Evolutionary conservation across 2,797 vertebrate species (phyloP).

Genomic region (Hydrophis major): DNA sequence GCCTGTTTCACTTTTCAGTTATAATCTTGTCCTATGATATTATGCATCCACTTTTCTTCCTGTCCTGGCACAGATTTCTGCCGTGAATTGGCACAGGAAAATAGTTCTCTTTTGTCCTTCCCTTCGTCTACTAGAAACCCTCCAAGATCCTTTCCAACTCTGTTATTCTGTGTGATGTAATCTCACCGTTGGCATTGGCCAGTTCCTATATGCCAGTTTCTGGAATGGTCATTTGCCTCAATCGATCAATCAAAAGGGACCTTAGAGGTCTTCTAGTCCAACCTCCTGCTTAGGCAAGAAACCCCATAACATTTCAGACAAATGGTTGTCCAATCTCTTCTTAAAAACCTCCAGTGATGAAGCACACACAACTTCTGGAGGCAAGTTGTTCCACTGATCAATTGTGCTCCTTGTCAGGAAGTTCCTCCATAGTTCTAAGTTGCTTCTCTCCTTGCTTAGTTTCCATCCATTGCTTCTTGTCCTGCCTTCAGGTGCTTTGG

Average conservation of each 20-base stretch:
- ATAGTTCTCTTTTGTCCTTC: slow-evolving; percentile 34
- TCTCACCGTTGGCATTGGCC: slow-evolving; percentile 29
- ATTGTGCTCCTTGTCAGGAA: no score
- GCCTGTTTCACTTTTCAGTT: slow-evolving; percentile 1
- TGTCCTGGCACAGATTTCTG: slow-evolving; percentile 31
- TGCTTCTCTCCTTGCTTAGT: no score
- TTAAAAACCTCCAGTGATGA: no score
- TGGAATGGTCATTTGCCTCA: slow-evolving; percentile 11
- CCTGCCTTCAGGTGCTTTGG: no score
- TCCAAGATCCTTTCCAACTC: background rate
- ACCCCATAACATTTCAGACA: no score
- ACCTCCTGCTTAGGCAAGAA: background rate
- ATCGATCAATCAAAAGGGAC: background rate
- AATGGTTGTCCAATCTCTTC: no score
- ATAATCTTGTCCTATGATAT: slow-evolving; percentile 38
- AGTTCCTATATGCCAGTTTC: slow-evolving; percentile 3
- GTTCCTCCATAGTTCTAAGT: no score
- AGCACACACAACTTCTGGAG: no score
- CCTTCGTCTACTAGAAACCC: background rate
- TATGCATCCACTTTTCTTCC: slow-evolving; percentile 11
- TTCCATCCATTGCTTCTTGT: no score
- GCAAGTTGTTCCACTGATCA: no score
- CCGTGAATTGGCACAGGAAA: slow-evolving; percentile 24
- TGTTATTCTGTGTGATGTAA: slow-evolving; percentile 21
- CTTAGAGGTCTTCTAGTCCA: background rate